Base-by-base conservation (phyloP, 2,797 vertebrate genomes). In the Nannoperca australis region DNA sequence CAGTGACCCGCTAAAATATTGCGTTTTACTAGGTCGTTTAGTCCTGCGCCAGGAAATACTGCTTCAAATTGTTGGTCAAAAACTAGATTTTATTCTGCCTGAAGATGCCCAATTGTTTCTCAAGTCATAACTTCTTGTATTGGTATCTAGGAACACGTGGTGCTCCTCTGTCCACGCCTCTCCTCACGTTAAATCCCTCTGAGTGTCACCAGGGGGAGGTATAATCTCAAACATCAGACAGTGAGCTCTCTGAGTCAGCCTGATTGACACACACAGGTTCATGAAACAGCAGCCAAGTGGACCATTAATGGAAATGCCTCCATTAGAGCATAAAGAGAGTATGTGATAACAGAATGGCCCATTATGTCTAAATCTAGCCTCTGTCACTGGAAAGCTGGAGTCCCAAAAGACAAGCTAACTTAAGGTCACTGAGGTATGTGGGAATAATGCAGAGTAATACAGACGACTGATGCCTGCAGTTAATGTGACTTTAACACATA, bases 201-300 rank as follows among this genome's bases (percentile, higher is more conserved):
- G 24, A 22, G 2, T 38, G 58, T 54, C 91, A 92, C 61, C 70
- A 89, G 91, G 77, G 85, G 87, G 89, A 47, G 87, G 38, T 73
- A 80, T 47, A 81, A 64, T 42, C 75, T 76, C 58, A 87, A 12
- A 74, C 24, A 81, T 49, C 7, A 45, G 27, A 32, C 32, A 1
- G 0, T 4, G 42, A 68, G 40, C 24, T 7, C 34, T 24, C 13
- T 12, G 30, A 51, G 17, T 45, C 62, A 2, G 20, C 7, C 55
- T 88, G 87, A 88, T 59, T 44, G 83, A 91, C 82, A 76, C 30
- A 17, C n/a, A 2, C 78, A 85, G 77, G 73, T 83, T 84, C 69
- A 62, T 1, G 17, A 70, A 60, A 22, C 78, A 72, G 44, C 44
- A 45, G 75, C 24, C 44, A 54, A 30, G 12, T 13, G 40, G 36